Evolutionary conservation across 2,113 vertebrate species (phyloP).

Genomic region (Callipepla squamata): DNA sequence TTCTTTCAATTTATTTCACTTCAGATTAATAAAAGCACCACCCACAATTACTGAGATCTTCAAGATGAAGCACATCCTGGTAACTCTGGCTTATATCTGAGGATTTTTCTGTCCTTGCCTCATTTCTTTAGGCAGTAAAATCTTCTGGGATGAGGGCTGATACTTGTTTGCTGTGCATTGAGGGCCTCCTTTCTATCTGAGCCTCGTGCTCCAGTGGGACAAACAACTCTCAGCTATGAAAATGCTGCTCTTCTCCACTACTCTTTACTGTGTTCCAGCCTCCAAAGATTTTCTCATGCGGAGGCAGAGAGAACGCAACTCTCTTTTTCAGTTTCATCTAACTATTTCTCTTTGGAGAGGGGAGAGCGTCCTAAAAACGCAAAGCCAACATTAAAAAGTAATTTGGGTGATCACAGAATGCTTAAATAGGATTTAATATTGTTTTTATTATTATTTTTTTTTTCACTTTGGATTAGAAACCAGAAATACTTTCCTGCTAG

Average conservation of each 20-base stretch:
- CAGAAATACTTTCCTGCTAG: background rate
- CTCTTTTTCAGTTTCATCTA: background rate
- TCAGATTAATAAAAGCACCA: background rate
- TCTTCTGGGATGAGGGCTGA: background rate
- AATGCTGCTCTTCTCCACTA: background rate
- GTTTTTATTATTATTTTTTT: background rate
- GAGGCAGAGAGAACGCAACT: background rate
- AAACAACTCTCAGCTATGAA: constrained; percentile 11
- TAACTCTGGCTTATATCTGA: background rate
- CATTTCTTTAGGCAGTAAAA: background rate
- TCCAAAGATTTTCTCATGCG: constrained; percentile 8
- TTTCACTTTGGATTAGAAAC: background rate
- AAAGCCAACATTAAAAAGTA: background rate
- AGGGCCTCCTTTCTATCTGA: background rate
- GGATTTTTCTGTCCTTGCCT: background rate
- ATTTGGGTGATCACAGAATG: background rate
- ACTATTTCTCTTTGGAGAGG: background rate
- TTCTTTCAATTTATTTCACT: background rate
- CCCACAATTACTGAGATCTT: background rate
- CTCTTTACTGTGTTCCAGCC: background rate
- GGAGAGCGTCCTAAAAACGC: background rate
- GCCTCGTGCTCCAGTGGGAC: background rate
- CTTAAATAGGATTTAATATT: background rate
- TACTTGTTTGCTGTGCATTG: background rate
- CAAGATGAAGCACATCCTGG: background rate